These are phyloP conservation scores for Chaenodraco wilsoni DNA, from an alignment of 2,797 vertebrate genomes.

Conservation along the genomic window DNA sequence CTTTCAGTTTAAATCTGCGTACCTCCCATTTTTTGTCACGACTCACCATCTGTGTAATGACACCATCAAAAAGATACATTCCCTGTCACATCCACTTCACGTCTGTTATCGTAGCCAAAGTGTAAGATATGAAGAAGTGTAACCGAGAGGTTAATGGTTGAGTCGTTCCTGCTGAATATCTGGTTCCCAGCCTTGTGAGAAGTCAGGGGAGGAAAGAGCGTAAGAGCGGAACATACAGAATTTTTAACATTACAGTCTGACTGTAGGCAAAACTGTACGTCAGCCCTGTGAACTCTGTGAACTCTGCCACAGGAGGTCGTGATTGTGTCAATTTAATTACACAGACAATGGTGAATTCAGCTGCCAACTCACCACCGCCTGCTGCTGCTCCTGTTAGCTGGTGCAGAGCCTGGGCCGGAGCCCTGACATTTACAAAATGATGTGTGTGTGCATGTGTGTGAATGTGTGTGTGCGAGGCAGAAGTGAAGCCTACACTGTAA, in stretches of 20 bases:
- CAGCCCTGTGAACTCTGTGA: conserved; percentile 39
- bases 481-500: background rate
- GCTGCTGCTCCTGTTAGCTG: conserved; percentile 45
- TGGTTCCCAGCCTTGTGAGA: background rate
- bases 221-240: conserved; percentile 10
- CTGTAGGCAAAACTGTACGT: conserved; percentile 18
- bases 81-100: too few species aligned
- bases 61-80: too few species aligned
- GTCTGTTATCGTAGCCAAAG: too few species aligned
- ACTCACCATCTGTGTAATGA: background rate
- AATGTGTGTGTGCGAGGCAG: conserved; percentile 9
- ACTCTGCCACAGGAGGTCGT: conserved; percentile 34
- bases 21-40: background rate
- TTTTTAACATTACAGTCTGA: conserved; percentile 27
- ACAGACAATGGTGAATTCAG: conserved; percentile 36
- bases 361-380: conserved; percentile 14
- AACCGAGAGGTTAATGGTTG: background rate
- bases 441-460: background rate
- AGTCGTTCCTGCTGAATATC: background rate
- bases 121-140: too few species aligned
- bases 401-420: conserved; percentile 40
- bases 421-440: conserved; percentile 57
- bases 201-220: background rate
- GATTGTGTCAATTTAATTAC: conserved; percentile 69
- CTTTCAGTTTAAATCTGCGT: background rate